Percentiles rank a stretch among this genome's conserved stretches.
phyloP scores from a whole-genome alignment of 2,797 vertebrate species.

The Antennarius maculatus region DNA sequence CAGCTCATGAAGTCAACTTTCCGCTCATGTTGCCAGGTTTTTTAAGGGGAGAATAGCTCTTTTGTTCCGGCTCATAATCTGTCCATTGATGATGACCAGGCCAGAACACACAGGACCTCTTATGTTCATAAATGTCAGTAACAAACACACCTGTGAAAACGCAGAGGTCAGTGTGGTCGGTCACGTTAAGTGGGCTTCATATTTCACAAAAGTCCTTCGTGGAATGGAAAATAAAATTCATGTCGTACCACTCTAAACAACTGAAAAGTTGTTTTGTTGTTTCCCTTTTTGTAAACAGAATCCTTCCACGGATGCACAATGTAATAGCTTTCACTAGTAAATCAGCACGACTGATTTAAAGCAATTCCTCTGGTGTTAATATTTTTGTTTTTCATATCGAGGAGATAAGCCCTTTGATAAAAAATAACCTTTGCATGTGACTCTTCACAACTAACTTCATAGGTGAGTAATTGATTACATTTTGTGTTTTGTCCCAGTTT shows the following conservation, averaged over 20 bases:
- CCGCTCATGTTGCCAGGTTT: constrained; percentile 6
- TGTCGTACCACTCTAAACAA: not conserved
- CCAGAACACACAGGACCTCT: constrained; percentile 40
- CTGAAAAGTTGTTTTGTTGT: not conserved
- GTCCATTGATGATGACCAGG: constrained; percentile 51
- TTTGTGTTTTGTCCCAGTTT: constrained; percentile 72
- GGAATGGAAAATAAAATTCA: too few species aligned
- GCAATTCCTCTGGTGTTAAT: too few species aligned
- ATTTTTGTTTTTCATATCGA: too few species aligned
- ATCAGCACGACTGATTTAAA: not conserved
- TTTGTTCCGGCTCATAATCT: constrained; percentile 62
- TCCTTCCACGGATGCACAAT: too few species aligned
- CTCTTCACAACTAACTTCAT: not conserved
- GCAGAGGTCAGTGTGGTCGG: constrained; percentile 14
- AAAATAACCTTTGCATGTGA: not conserved
- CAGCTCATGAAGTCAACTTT: constrained; percentile 10
- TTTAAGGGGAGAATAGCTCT: constrained; percentile 44
- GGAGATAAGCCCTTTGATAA: too few species aligned
- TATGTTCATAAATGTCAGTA: constrained; percentile 60
- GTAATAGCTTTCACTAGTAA: not conserved
- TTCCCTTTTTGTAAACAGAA: too few species aligned
- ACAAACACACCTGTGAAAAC: constrained; percentile 53
- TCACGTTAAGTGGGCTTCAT: constrained; percentile 15
- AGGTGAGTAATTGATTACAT: constrained; percentile 5
- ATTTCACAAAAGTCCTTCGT: not conserved